phyloP scores from a whole-genome alignment of 2,113 vertebrate genomes.

The Emydura subglobosa region DNA sequence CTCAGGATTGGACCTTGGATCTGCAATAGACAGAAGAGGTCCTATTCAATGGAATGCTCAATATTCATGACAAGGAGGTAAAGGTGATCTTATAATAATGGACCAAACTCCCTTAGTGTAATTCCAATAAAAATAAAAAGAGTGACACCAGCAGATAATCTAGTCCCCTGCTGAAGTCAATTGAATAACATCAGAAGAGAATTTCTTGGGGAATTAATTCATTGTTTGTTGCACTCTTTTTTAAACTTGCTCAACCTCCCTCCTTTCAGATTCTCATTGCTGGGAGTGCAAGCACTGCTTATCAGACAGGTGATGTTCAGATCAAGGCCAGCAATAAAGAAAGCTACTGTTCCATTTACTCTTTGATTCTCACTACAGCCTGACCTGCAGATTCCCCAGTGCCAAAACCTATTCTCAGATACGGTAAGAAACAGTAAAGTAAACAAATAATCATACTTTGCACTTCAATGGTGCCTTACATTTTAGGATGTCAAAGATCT shows the following conservation, averaged over 20 bases:
- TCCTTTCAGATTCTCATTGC: not conserved
- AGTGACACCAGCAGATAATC: not conserved
- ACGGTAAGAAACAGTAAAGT: not conserved
- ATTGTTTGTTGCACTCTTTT: fast-evolving
- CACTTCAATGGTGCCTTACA: not conserved
- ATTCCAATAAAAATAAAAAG: not conserved
- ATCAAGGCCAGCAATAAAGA: not conserved
- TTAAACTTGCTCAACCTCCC: not conserved
- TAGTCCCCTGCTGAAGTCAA: not conserved
- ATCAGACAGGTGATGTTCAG: not conserved
- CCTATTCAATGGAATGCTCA: not conserved
- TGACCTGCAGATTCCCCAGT: not conserved
- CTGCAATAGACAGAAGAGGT: not conserved
- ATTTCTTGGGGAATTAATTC: not conserved
- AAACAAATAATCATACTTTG: not conserved
- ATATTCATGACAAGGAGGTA: not conserved
- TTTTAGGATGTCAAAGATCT: not conserved
- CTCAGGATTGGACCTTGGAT: not conserved
- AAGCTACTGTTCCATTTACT: not conserved
- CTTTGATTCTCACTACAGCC: not conserved
- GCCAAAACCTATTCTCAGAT: not conserved
- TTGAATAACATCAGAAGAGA: not conserved
- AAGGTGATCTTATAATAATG: not conserved
- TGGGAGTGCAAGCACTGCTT: not conserved
- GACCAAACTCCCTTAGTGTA: not conserved